phyloP scores from a whole-genome alignment of 2,888 invertebrate species.

The Adelognathus sp. region DNA sequence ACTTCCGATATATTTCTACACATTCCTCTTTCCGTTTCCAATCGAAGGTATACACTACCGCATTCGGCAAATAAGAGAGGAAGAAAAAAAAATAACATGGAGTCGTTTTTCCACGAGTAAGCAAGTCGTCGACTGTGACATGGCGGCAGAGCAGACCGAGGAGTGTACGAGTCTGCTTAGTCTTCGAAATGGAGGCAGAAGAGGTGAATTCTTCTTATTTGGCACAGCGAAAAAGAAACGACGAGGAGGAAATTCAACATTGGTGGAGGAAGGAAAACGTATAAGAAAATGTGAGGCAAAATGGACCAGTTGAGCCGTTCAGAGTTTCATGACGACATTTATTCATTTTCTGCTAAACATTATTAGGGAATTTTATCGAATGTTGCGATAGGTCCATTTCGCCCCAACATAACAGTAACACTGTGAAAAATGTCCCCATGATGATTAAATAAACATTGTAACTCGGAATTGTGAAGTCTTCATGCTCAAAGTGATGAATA shows the following conservation, averaged over 20 bases:
- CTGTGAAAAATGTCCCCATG: too few species aligned
- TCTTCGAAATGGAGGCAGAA: slow-evolving; percentile 39
- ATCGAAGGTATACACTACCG: slow-evolving; percentile 53
- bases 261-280: slow-evolving; percentile 21
- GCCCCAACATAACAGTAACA: too few species aligned
- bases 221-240: slow-evolving; percentile 17
- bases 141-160: slow-evolving; percentile 9
- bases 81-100: too few species aligned
- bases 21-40: slow-evolving; percentile 64
- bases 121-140: slow-evolving; percentile 63
- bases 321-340: too few species aligned
- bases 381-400: too few species aligned
- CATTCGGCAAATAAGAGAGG: slow-evolving; percentile 63
- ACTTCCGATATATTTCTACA: slow-evolving; percentile 69
- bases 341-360: too few species aligned
- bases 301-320: too few species aligned
- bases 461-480: too few species aligned
- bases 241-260: slow-evolving; percentile 17
- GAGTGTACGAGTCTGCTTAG: slow-evolving; percentile 24
- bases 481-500: too few species aligned
- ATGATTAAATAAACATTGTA: too few species aligned
- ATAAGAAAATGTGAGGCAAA: too few species aligned
- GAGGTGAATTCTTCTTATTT: slow-evolving; percentile 43
- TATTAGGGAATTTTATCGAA: too few species aligned
- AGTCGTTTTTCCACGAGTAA: slow-evolving; percentile 63